phyloP scores from a whole-genome alignment of 2,113 vertebrate genomes.

The Corythoichthys haematopterus region DNA sequence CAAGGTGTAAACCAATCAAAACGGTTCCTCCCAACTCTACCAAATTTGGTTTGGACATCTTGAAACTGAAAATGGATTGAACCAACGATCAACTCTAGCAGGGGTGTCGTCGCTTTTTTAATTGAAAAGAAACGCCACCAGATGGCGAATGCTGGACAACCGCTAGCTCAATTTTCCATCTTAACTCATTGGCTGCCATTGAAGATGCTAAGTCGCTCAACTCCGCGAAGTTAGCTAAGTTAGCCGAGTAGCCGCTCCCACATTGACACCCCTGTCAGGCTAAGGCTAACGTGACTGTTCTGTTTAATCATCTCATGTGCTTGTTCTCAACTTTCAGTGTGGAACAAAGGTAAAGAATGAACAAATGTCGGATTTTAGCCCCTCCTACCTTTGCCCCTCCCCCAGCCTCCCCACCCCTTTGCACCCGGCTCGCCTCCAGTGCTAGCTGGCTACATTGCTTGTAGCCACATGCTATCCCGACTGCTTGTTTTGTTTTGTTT shows the following conservation, averaged over 20 bases:
- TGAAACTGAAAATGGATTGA: too few species aligned
- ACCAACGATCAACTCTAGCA: not conserved
- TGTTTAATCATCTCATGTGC: conserved; percentile 38
- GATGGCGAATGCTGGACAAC: not conserved
- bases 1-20: too few species aligned
- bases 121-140: not conserved
- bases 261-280: not conserved
- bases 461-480: conserved; percentile 62
- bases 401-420: not conserved
- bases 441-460: conserved; percentile 74
- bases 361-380: conserved; percentile 18
- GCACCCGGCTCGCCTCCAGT: conserved; percentile 14
- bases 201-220: too few species aligned
- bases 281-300: conserved; percentile 10
- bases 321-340: conserved; percentile 63
- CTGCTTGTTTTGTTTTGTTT: conserved; percentile 60
- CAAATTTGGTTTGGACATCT: too few species aligned
- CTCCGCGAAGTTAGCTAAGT: too few species aligned
- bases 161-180: not conserved
- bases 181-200: not conserved
- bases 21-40: too few species aligned
- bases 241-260: not conserved
- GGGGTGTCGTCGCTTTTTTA: not conserved
- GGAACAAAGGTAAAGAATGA: conserved; percentile 62
- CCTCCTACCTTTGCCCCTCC: conserved; percentile 19